Base-by-base conservation (phyloP, 2,888 invertebrate genomes). In the Agrenia bidenticulata region DNA sequence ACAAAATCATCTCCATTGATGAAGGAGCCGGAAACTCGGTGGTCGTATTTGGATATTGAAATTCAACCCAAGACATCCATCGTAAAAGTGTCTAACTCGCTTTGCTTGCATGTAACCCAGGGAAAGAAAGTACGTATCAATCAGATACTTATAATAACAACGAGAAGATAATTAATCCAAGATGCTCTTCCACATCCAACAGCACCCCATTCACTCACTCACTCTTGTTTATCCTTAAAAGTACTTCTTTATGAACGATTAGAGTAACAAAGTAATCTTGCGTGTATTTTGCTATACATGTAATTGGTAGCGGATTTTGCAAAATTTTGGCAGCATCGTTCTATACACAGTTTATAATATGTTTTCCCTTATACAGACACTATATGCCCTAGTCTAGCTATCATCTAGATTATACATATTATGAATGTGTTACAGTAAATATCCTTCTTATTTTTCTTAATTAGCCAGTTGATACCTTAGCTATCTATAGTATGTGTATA, bases 301-400 rank as follows among this genome's bases (percentile, higher is more conserved):
- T 57, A 41, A 15, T 51, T 45, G 45, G 45, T 55, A 63, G 63
- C 63, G 58, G 56, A 63, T 51, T 55, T 66, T 62, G 57, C 54
- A 66, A 58, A 61, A 57, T 53, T 66, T 66, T 66, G 66, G 66
- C 66, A 66, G 66, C 66, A 66, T 66, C 62, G 61, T 62, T 61
- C 61, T 66, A 66, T 56, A 65, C 45, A 66, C 53, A 62, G 37
- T 62, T 58, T 27, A 55, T 45, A 57, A 19, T 54, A 27, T 24
- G 54, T 9, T 54, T 39, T 57, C 27, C 41, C 15, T 55, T 45
- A 5, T 9, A 45, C 45, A 17, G 19, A 45, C 45, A 17, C 19
- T 32, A 32, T 55, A 55, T 26, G 26, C 21, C 55, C 55, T 32
- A 27, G 27, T 32, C 17, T 23, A 57, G 21, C 23, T 51, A 51